Evolutionary conservation across 1,140 invertebrate species (phyloP).

Genomic region (Sycophila sp.): DNA sequence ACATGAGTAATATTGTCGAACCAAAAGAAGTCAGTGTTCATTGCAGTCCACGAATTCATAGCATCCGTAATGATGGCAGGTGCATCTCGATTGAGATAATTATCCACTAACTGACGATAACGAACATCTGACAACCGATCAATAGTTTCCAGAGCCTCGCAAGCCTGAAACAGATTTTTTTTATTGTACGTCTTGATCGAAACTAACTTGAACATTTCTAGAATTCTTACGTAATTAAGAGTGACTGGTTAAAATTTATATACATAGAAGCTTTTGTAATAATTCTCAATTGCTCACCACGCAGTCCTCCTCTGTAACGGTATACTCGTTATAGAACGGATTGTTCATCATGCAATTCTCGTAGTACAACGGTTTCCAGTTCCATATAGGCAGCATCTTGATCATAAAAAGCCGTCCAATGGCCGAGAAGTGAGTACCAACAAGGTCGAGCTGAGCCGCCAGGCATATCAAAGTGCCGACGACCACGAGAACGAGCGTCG

Average conservation of each 20-base stretch:
- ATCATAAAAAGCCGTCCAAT: conserved; percentile 73
- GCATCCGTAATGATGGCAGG: conserved; percentile 80
- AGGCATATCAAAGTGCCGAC: conserved; percentile 63
- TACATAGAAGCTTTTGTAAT: too few relatives aligned
- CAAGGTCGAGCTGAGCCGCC: conserved; percentile 61
- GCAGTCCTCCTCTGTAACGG: conserved; percentile 69
- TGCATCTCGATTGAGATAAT: conserved; percentile 75
- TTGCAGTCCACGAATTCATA: conserved; percentile 74
- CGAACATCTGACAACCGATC: conserved; percentile 72
- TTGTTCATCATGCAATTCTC: conserved; percentile 77
- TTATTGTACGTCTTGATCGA: too few relatives aligned
- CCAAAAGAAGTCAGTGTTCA: conserved; percentile 74
- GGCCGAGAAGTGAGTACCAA: conserved; percentile 71
- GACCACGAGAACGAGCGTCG: conserved; percentile 62
- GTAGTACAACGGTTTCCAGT: conserved; percentile 83
- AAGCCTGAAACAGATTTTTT: conserved; percentile 66
- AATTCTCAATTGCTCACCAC: conserved; percentile 63
- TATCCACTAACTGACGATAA: conserved; percentile 73
- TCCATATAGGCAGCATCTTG: conserved; percentile 78
- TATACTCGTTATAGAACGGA: conserved; percentile 70
- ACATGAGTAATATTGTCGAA: conserved; percentile 76
- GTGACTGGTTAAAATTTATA: too few relatives aligned
- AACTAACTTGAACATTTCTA: too few relatives aligned
- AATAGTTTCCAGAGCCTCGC: conserved; percentile 71
- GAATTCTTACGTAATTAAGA: too few relatives aligned